Conservation (phyloP, 2,797 vertebrate genomes). For the Peromyscus aztecus region DNA sequence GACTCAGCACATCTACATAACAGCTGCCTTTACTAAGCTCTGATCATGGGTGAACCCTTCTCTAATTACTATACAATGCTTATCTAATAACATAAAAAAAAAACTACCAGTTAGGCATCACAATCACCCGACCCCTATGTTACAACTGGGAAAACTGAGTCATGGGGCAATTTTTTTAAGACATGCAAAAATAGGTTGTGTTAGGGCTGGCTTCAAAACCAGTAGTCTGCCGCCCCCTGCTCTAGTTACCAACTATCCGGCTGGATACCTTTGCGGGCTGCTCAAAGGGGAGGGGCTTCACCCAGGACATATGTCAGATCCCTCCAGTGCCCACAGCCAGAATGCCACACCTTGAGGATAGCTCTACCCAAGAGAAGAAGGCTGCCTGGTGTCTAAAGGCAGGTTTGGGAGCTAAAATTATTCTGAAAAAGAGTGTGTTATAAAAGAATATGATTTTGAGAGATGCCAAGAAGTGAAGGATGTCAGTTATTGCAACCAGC, state of each 20-base stretch:
- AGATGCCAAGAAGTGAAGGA: slow-evolving; percentile 42
- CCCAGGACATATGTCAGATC: not conserved
- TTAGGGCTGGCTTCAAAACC: not conserved
- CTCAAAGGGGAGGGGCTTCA: not conserved
- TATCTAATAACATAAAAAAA: not conserved
- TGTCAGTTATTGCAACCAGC: slow-evolving; percentile 72
- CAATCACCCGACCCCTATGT: not conserved
- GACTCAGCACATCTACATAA: not conserved
- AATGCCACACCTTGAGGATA: not conserved
- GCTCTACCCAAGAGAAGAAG: not conserved
- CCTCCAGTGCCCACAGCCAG: not conserved
- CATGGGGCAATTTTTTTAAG: not conserved
- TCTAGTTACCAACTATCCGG: not conserved
- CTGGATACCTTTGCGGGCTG: not conserved
- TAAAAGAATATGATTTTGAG: slow-evolving; percentile 33
- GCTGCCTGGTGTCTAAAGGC: not conserved
- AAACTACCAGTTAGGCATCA: not conserved
- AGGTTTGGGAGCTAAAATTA: not conserved
- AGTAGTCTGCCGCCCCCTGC: not conserved
- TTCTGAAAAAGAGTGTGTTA: slow-evolving; percentile 20
- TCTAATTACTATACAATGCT: not conserved
- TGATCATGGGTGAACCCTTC: not conserved
- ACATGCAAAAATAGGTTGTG: not conserved
- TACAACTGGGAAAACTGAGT: slow-evolving; percentile 44
- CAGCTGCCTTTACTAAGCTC: not conserved